Evolutionary conservation across 2,797 vertebrate genomes (phyloP), one percentile per base, ranked within the genome.

Genomic region (Clarias platycephalus): DNA sequence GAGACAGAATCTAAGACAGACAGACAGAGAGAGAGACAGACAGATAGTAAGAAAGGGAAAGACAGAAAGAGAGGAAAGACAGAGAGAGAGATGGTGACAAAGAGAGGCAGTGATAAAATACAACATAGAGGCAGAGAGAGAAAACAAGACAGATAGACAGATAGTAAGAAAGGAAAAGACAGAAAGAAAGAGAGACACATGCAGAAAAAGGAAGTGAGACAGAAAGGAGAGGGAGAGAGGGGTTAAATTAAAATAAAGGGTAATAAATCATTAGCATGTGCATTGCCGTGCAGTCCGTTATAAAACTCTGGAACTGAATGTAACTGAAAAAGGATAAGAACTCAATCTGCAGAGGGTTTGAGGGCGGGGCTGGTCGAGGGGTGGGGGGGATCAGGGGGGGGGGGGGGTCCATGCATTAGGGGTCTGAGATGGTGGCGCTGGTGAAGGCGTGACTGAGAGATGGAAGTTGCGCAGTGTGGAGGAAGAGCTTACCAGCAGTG

Each of bases 401-500:
- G 40, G 37, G 89, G 91, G 89, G 90, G 22, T 93, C 93, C 95
- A 96, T 96, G 95, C 94, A 95, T 92, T 85, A 81, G 80, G 37
- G 66, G 12, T 90, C 88, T 86, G 57, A 82, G 87, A 90, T 86
- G 87, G 78, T 74, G 75, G 70, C 71, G 93, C 93, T 92, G 80
- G 80, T 81, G 66, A 81, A 84, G 87, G 89, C 88, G 92, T 92
- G 88, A 94, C 75, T 90, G 91, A 91, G 74, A 90, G 92, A 95
- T 94, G 92, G 93, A 94, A n/a, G n/a, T 93, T 93, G 86, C 93
- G 95, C 95, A 95, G 94, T 94, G 94, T 93, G 93, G 94, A 92
- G 94, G 77, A 94, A 93, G 94, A 95, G 95, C 95, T 96, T 96
- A 96, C 95, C 95, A 96, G 95, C 94, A 95, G 95, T 95, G 95